Conservation (phyloP, 2,888 invertebrate genomes). For the Matsumyia berberina region DNA sequence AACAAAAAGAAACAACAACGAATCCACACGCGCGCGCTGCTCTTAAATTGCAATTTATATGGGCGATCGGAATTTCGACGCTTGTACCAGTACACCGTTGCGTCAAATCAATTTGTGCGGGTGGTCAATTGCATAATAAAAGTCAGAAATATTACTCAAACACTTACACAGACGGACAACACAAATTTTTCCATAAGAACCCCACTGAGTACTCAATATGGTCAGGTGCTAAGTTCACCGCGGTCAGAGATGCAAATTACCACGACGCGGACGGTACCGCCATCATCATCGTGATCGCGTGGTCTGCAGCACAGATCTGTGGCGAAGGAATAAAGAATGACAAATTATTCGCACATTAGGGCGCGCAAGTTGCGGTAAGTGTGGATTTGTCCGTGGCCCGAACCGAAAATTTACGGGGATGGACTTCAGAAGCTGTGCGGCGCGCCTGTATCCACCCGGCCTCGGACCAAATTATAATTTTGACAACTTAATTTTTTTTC, state of each 20-base stretch:
- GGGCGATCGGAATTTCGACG: constrained; percentile 24
- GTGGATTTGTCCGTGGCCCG: constrained; percentile 38
- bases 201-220: constrained; percentile 58
- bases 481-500: constrained; percentile 82
- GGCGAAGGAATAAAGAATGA: constrained; percentile 65
- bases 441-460: constrained; percentile 45
- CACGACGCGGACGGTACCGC: background rate
- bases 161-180: constrained; percentile 13
- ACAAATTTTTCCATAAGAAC: constrained; percentile 20
- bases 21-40: constrained; percentile 16
- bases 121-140: constrained; percentile 75
- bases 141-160: constrained; percentile 74
- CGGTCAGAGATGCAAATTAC: constrained; percentile 66
- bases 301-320: constrained; percentile 3
- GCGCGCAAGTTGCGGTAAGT: constrained; percentile 30
- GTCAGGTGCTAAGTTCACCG: constrained; percentile 70
- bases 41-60: constrained; percentile 46
- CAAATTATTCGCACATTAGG: constrained; percentile 76
- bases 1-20: background rate
- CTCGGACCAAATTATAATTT: constrained; percentile 81
- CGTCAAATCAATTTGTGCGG: constrained; percentile 71
- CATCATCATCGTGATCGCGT: background rate
- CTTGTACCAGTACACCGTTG: constrained; percentile 14
- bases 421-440: constrained; percentile 54
- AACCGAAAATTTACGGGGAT: constrained; percentile 3